Evolutionary conservation across 2,113 vertebrate genomes (phyloP), one percentile per base, ranked within the genome.

Genomic region (Hymenochirus boettgeri): DNA sequence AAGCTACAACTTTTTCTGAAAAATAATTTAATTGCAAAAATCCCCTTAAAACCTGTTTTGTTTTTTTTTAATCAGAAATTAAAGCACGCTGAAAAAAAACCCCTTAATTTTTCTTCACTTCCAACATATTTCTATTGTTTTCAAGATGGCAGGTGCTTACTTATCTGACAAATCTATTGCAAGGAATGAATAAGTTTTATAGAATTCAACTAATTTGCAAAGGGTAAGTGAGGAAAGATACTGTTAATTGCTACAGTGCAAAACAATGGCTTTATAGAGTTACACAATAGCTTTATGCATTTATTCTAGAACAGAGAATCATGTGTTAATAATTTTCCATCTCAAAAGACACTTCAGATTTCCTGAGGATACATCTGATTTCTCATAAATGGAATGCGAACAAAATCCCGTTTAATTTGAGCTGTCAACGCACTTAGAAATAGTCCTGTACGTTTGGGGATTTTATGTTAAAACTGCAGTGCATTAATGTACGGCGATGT

Each of bases 311-410:
- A 6, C 10, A 31, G 29, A 31, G 5, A 5, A 31, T 31, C 5
- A 10, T 6, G 29, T 10, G 5, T 31, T 31, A 5, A 31, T 31
- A 27, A 3, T n/a, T 17, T 25, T 8, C 23, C 3, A 13, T 46
- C 33, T 46, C 57, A 45, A 26, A 8, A 21, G 11, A 53, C 23
- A 7, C 42, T 15, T 33, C 29, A 37, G 19, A 37, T 39, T 69
- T 59, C 56, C 56, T 67, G 46, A 59, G 56, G 47, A 67, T 59
- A 25, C 56, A 67, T 50, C 46, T 69, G 65, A 53, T 15, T 27
- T 13, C 27, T 35, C 5, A 35, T 48, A 21, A 48, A 22, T 35
- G 1, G 2, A 35, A 8, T n/a, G n/a, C n/a, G n/a, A n/a, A n/a
- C n/a, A n/a, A n/a, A n/a, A n/a, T n/a, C n/a, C n/a, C n/a, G n/a